Evolutionary conservation across 2,797 vertebrate species (phyloP).

Genomic region (Acipenser ruthenus): DNA sequence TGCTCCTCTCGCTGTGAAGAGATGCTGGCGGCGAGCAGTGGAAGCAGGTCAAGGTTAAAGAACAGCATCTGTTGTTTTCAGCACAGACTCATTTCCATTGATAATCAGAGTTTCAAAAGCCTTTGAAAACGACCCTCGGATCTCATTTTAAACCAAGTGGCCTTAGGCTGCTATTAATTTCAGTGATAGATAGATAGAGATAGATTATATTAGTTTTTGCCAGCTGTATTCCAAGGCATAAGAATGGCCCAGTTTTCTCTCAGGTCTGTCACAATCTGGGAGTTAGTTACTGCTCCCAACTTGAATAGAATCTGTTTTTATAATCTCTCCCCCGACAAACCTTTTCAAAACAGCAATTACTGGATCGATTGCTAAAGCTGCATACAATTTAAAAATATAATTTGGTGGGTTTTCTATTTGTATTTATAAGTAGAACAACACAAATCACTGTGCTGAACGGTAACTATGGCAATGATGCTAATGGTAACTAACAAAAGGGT

Average conservation of each 20-base stretch:
- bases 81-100: conserved; percentile 43
- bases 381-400: no score
- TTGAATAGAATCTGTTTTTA: not conserved
- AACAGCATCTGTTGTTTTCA: conserved; percentile 42
- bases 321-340: no score
- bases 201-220: not conserved
- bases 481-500: no score
- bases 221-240: not conserved
- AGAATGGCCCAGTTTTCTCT: not conserved
- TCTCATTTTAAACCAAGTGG: conserved; percentile 35
- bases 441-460: no score
- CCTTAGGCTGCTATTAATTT: conserved; percentile 39
- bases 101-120: conserved; percentile 53
- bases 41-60: conserved; percentile 43
- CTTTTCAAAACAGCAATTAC: no score
- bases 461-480: no score
- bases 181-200: conserved; percentile 21
- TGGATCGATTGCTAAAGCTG: no score
- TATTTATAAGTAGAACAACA: no score
- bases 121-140: conserved; percentile 39
- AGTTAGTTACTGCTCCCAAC: not conserved
- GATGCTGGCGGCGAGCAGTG: conserved; percentile 19
- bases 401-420: no score
- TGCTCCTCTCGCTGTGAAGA: not conserved
- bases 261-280: not conserved